Evolutionary conservation across 2,113 vertebrate genomes (phyloP), one percentile per base, ranked within the genome.

Genomic region (Podiceps cristatus): DNA sequence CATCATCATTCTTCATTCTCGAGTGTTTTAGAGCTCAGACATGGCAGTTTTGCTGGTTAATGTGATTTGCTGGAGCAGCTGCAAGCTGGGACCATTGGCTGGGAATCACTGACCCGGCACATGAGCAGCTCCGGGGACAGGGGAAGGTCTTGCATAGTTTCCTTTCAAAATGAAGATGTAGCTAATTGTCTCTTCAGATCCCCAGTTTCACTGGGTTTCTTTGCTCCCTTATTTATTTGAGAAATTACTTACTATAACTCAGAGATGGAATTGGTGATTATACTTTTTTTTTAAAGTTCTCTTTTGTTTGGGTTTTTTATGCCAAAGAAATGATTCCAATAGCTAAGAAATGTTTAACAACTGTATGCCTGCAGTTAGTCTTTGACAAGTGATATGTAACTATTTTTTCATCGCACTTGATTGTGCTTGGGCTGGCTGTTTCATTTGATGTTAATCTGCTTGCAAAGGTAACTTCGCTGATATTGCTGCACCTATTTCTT

Each of bases 11-110:
- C 16, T 74, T 90, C 33, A 3, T 0, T 62, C 27, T 15, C 2
- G 4, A 35, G 33, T 0, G 1, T 29, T 83, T 80, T 25, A 24
- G 75, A 77, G 71, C 40, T 17, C 27, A 62, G 78, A 66, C 1
- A 0, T 44, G 69, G 29, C 37, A 25, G 7, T 50, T 74, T 11
- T 49, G 58, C 22, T 37, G n/a, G 56, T 17, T 69, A 6, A 20
- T 9, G 44, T 31, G 55, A 15, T 66, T 40, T 87, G 68, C 55
- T 37, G 35, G 44, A 64, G 66, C 62, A 49, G 35, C 72, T 66
- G 63, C 40, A 25, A 9, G 75, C 56, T 27, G 37, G 37, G 2
- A 0, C 42, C 18, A 0, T 58, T 0, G 0, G 2, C 64, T 15
- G 58, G 35, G 45, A 59, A 25, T 49, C 27, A 9, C n/a, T 73